Base-by-base conservation (phyloP, 2,113 vertebrate species). In the Sander lucioperca region DNA sequence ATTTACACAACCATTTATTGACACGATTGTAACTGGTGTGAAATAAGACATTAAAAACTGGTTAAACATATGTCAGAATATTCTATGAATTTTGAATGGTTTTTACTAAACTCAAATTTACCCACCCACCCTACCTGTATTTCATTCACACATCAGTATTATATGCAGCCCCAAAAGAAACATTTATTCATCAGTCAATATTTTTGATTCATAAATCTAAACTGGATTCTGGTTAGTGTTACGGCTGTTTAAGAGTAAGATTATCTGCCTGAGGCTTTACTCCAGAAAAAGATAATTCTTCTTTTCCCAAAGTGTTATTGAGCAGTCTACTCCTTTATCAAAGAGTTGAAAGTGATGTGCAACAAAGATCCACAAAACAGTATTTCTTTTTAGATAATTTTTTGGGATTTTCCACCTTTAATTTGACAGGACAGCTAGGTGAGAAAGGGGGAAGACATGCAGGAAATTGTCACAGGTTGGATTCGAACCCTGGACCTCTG, bases 1-100 rank as follows among this genome's bases (percentile, higher is more conserved):
- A 77, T 81, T 73, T 27, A 36, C 13, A 14, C 48, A 57, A 62
- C 73, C 51, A 33, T 58, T 63, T 23, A 53, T 59, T 21, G 25
- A 27, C 36, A 21, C 6, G 1, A 1, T 9, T 30, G 4, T 39
- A 13, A 23, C 5, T 47, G 6, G 57, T 6, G 7, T 13, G 13
- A 58, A 73, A 33, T 43, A 27, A 58, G 39, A 63, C 6, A 11
- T 3, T 4, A 25, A 27, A 27, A 25, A 48, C 23, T 21, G 13
- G 4, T 63, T 10, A 53, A 15, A 58, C 33, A 13, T n/a, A 10
- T 2, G 16, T 47, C 8, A 15, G 27, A 48, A 18, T 62, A 2
- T 36, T 5, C 2, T 9, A 23, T 82, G 14, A 3, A 19, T 43
- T 51, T 71, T 63, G 50, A 30, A 53, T 61, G n/a, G 50, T 14